phyloP scores from a whole-genome alignment of 1,140 invertebrate genomes.

The Homarus americanus region DNA sequence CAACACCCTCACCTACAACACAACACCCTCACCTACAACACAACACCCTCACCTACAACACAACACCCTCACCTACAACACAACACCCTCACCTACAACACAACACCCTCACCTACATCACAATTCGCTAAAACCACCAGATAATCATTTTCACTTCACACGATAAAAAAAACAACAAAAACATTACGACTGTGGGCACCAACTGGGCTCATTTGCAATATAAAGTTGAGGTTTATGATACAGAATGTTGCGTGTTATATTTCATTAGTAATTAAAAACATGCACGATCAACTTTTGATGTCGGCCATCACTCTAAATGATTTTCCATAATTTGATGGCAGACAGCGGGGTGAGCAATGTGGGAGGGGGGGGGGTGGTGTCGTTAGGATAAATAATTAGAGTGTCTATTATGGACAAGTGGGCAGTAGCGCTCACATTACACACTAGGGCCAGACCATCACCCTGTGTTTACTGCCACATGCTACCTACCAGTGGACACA shows the following conservation, averaged over 20 bases:
- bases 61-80: too few relatives aligned
- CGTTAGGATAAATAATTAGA: slow-evolving; percentile 29
- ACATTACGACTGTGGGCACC: slow-evolving; percentile 13
- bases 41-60: too few relatives aligned
- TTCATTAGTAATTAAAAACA: slow-evolving; percentile 53
- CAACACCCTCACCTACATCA: not conserved
- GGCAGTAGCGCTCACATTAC: too few relatives aligned
- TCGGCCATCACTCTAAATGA: slow-evolving; percentile 41
- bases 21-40: too few relatives aligned
- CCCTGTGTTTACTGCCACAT: too few relatives aligned
- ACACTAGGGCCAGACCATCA: too few relatives aligned
- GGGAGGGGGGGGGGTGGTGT: too few relatives aligned
- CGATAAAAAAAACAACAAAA: not conserved
- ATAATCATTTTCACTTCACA: slow-evolving; percentile 9
- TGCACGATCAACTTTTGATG: slow-evolving; percentile 50
- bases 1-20: too few relatives aligned
- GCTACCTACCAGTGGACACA: too few relatives aligned
- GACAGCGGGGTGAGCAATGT: not conserved
- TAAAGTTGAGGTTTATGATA: slow-evolving; percentile 50
- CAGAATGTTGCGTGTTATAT: slow-evolving; percentile 33
- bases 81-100: too few relatives aligned
- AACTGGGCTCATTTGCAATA: slow-evolving; percentile 32
- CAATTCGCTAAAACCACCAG: not conserved
- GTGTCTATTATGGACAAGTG: not conserved
- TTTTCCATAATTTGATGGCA: slow-evolving; percentile 39